phyloP scores from a whole-genome alignment of 64 coral and sea anemone species.

The Dendrophyllia cribrosa region DNA sequence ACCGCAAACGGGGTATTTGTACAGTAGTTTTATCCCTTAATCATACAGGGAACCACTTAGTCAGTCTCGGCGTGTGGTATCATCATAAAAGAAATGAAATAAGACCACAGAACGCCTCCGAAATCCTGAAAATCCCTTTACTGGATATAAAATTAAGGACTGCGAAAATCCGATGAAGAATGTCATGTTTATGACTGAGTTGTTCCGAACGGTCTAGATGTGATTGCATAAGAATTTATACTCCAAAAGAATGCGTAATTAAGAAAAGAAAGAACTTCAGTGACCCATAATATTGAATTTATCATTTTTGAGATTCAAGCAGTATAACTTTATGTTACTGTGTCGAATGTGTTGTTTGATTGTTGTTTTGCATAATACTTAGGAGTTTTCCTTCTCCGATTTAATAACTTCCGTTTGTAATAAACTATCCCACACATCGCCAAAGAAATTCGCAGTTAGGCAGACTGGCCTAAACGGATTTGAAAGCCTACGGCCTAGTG shows the following conservation, averaged over 20 bases:
- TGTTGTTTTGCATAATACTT: neutral
- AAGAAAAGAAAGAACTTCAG: neutral
- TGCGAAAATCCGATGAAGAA: constrained; percentile 23
- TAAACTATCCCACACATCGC: constrained; percentile 16
- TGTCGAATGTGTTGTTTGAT: neutral
- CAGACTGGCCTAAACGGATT: constrained; percentile 23
- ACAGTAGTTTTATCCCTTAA: constrained; percentile 44
- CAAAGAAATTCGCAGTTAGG: constrained; percentile 18
- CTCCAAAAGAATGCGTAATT: neutral
- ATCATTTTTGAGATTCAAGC: neutral
- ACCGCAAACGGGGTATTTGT: constrained; percentile 33
- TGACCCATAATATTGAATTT: neutral
- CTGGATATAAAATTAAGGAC: neutral
- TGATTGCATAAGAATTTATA: neutral
- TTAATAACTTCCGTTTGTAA: constrained; percentile 33
- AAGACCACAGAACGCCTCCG: neutral
- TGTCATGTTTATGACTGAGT: constrained; percentile 15
- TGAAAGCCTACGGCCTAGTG: neutral
- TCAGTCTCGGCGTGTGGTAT: constrained; percentile 28
- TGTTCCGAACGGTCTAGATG: neutral
- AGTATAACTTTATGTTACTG: neutral
- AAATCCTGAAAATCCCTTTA: constrained; percentile 53
- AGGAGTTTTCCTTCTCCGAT: neutral
- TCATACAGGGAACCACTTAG: neutral
- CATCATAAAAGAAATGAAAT: neutral